Evolutionary conservation across 1,140 invertebrate species (phyloP), one percentile per base, ranked within the genome.

Genomic region (Xylocopa sonorina): DNA sequence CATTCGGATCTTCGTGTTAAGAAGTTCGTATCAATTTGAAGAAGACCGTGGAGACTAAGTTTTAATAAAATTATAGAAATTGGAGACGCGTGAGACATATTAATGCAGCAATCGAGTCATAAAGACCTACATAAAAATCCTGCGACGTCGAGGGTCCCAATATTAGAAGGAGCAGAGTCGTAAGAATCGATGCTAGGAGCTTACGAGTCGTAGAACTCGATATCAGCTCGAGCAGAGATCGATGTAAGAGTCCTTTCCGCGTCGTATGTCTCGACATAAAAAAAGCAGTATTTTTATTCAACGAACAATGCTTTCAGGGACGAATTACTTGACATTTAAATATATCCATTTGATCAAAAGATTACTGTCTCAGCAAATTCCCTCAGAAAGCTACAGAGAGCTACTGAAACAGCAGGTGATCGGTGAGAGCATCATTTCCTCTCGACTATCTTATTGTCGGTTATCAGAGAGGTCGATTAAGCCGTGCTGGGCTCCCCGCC

Each of bases 391-490:
- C 0, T 4, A 38, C 16, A 51, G 67, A 29, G 57, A 16, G 29
- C 14, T 21, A 48, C 48, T 16, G 55, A 43, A 60, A 3, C 38
- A 24, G 27, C 21, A 14, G 4, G 9, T 4, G 41, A 75, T 53
- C 34, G 1, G 4, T 55, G 2, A 12, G 16, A 50, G 46, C 12
- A 58, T n/a, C 51, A 68, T 57, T 58, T 76, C n/a, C 74, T 57
- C 21, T 24, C 21, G n/a, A 21, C 71, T 50, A 73, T 46, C 63
- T 57, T 43, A 46, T 34, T 16, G 14, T 14, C 41, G 4, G 16
- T 76, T 58, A 76, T 68, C 46, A 41, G 32, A 41, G 32, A 48
- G 29, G 21, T 76, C 53, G 63, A 76, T 76, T 76, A 68, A 76
- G 38, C 21, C 16, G 32, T 10, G 27, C 14, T 64, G 12, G n/a